Conservation (phyloP, 2,888 invertebrate genomes). For the Sepioteuthis lessoniana region DNA sequence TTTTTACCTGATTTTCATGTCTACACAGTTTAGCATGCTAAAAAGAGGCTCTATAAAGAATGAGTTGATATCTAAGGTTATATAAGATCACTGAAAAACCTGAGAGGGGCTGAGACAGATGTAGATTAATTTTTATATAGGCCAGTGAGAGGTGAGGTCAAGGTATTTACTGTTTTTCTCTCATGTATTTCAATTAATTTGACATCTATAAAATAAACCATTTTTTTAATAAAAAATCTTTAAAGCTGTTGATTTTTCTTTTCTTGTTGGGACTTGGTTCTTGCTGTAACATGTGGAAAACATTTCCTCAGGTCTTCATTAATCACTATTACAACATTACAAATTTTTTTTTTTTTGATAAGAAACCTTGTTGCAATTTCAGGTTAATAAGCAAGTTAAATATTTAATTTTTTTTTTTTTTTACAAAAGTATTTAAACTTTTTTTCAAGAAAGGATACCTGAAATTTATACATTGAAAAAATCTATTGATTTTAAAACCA, state of each 20-base stretch:
- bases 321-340: no score
- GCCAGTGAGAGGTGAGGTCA: background rate
- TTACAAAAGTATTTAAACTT: no score
- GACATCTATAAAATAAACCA: background rate
- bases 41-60: background rate
- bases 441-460: no score
- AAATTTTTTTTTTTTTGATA: no score
- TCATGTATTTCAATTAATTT: background rate
- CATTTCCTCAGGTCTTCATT: background rate
- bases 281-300: background rate
- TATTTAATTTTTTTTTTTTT: no score
- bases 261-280: background rate
- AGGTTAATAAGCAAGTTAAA: no score
- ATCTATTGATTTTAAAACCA: no score
- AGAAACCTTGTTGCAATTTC: no score
- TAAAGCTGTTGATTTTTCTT: background rate
- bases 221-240: background rate
- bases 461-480: no score
- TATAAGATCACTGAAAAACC: background rate
- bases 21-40: no score
- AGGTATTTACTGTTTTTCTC: background rate
- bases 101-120: background rate
- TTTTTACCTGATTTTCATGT: no score
- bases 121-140: background rate
- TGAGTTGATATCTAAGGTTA: background rate